Conservation (phyloP, 1,140 invertebrate species). For the Oppia nitens region DNA sequence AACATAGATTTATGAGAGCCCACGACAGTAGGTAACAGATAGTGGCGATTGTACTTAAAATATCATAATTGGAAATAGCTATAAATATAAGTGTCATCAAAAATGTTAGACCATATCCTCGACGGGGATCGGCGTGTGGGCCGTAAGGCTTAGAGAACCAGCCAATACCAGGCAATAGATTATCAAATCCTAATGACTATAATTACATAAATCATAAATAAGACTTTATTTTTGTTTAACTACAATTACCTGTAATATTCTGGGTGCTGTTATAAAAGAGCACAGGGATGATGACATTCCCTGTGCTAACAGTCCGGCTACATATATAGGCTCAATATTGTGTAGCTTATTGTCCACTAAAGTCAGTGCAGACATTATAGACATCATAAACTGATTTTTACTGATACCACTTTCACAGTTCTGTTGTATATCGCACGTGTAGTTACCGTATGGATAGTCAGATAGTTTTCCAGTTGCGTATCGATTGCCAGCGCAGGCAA, state of each 20-base stretch:
- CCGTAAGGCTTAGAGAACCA: conserved; percentile 88
- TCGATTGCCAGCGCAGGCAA: conserved; percentile 49
- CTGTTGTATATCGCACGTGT: background rate
- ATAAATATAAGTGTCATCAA: conserved; percentile 44
- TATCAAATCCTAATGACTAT: conserved; percentile 63
- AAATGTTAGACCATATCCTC: conserved; percentile 81
- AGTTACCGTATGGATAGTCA: background rate
- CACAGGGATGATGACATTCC: conserved; percentile 42
- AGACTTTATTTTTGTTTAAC: no score
- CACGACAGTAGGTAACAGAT: conserved; percentile 96
- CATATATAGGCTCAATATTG: conserved; percentile 35
- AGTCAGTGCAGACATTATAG: conserved; percentile 17
- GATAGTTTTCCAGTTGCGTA: conserved; percentile 48
- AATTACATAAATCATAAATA: no score
- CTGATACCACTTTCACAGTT: conserved; percentile 3
- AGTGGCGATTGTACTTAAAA: conserved; percentile 77
- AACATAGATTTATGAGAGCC: conserved; percentile 82
- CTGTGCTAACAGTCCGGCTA: conserved; percentile 42
- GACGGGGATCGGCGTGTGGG: conserved; percentile 72
- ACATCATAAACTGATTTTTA: conserved; percentile 16
- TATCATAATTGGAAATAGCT: background rate
- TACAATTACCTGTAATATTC: conserved; percentile 24
- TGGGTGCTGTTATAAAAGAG: conserved; percentile 41
- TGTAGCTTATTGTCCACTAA: conserved; percentile 35
- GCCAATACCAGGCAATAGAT: conserved; percentile 79